phyloP scores from a whole-genome alignment of 1,140 invertebrate species.

The Aphelenchoides fujianensis region DNA sequence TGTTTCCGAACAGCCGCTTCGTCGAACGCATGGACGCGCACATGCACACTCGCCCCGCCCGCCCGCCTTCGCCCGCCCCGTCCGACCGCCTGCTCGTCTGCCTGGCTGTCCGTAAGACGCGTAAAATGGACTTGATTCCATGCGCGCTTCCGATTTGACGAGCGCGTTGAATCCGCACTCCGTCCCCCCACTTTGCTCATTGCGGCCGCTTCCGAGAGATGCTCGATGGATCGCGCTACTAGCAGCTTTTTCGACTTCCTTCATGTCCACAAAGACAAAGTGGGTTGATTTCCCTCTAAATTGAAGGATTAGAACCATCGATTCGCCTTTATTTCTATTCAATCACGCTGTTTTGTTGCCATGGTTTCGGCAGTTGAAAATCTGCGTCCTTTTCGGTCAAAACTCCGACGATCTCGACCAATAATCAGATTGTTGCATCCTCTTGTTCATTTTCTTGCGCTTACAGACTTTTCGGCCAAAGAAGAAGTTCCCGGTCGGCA shows the following conservation, averaged over 20 bases:
- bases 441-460: conserved; percentile 33
- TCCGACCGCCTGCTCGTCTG: too few species aligned
- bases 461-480: conserved; percentile 82
- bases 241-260: conserved; percentile 60
- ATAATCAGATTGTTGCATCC: conserved; percentile 25
- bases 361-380: too few species aligned
- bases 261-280: conserved; percentile 62
- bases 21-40: too few species aligned
- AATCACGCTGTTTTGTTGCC: too few species aligned
- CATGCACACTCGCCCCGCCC: too few species aligned
- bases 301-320: too few species aligned
- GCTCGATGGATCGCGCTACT: conserved; percentile 39
- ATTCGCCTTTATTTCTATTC: too few species aligned
- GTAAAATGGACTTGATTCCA: conserved; percentile 2
- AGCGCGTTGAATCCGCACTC: background rate
- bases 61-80: too few species aligned
- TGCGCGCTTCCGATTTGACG: background rate
- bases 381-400: too few species aligned
- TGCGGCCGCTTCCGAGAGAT: background rate
- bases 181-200: background rate
- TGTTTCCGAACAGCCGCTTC: background rate
- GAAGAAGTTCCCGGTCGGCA: conserved; percentile 84
- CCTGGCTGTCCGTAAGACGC: too few species aligned
- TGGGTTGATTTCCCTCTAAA: conserved; percentile 21
- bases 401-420: too few species aligned